phyloP scores from a whole-genome alignment of 2,797 vertebrate genomes.

The Amniataba percoides region DNA sequence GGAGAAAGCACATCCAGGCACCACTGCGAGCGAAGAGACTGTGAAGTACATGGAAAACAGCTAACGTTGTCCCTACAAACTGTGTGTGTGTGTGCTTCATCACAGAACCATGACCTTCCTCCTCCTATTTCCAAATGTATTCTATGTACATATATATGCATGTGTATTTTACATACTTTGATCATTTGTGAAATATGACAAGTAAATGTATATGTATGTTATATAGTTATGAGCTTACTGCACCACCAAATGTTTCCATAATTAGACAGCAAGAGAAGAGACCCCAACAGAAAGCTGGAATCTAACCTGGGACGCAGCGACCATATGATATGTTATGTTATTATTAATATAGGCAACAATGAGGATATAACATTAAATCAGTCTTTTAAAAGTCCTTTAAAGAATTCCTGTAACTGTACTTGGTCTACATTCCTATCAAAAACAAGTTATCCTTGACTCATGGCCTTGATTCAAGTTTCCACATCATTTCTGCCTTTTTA shows the following conservation, averaged over 20 bases:
- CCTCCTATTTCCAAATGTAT: neutral
- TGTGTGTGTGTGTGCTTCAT: neutral
- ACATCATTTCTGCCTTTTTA: too few relatives aligned
- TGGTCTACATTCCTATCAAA: neutral
- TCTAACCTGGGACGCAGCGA: neutral
- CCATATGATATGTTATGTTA: too few relatives aligned
- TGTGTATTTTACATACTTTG: too few relatives aligned
- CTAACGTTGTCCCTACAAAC: constrained; percentile 6
- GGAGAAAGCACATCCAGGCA: constrained; percentile 46
- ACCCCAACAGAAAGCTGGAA: too few relatives aligned
- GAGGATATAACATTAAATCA: neutral
- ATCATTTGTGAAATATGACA: neutral
- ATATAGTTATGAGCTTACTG: neutral
- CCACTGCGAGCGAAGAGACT: constrained; percentile 35
- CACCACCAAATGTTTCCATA: neutral
- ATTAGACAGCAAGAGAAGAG: neutral
- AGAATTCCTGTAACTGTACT: neutral
- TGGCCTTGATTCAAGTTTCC: too few relatives aligned
- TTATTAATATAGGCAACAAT: neutral
- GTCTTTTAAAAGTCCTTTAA: neutral
- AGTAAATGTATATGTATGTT: neutral
- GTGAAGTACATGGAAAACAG: constrained; percentile 33
- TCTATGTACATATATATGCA: neutral
- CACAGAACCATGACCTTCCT: neutral
- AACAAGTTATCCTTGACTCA: too few relatives aligned